Percentiles rank a stretch among this genome's conserved stretches.
Evolutionary conservation across 2,113 vertebrate species (phyloP).

Genomic region (Agelaius phoeniceus): DNA sequence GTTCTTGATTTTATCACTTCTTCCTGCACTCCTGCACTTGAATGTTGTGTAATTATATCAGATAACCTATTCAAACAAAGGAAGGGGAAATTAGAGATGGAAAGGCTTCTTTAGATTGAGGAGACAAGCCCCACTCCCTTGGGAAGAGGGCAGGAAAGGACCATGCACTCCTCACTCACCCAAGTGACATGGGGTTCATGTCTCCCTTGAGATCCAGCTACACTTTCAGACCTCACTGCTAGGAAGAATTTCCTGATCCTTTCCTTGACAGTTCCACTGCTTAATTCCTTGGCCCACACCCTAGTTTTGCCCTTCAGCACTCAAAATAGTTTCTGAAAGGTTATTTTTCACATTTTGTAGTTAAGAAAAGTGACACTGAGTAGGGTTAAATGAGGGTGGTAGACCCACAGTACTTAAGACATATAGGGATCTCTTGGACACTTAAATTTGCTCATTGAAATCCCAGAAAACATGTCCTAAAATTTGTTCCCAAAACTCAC

Average conservation of each 20-base stretch:
- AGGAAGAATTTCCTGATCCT: not conserved
- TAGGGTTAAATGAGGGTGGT: not conserved
- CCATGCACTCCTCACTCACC: not conserved
- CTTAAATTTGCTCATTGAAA: not conserved
- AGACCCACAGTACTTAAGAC: not conserved
- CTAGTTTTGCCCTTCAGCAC: not conserved
- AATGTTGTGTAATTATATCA: constrained; percentile 28
- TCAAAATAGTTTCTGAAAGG: not conserved
- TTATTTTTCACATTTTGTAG: not conserved
- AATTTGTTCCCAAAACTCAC: not conserved
- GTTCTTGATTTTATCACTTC: constrained; percentile 54
- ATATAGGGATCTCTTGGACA: not conserved
- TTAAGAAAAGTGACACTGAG: not conserved
- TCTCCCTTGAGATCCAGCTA: not conserved
- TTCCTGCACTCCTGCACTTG: constrained; percentile 24
- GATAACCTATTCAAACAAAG: constrained; percentile 39
- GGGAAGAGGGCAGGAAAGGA: not conserved
- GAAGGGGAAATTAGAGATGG: constrained; percentile 40
- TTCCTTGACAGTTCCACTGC: not conserved
- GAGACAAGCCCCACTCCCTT: not conserved
- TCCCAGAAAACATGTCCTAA: not conserved
- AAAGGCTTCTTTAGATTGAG: not conserved
- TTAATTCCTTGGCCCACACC: not conserved
- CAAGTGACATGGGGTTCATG: not conserved
- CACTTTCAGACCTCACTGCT: not conserved